Base-by-base conservation (phyloP, 2,797 vertebrate genomes). In the Nothura maculosa region DNA sequence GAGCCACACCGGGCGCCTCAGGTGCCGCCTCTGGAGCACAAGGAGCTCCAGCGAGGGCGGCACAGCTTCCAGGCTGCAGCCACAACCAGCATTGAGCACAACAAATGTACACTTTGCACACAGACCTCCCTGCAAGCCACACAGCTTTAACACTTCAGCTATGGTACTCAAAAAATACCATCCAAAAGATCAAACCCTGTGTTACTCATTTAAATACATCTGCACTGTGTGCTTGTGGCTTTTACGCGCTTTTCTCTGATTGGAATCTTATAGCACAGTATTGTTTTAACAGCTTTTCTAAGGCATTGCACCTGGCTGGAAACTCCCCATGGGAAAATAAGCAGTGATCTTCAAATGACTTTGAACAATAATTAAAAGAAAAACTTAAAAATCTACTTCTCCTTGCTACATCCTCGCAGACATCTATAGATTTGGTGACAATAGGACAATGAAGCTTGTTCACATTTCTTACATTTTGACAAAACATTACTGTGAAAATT, bases 1-100 rank as follows among this genome's bases (percentile, higher is more conserved):
- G 86, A 99, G 93, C 99, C 99, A 99, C 68, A 99, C 90, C 0
- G 99, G 99, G 36, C 87, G 87, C 10, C 47, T 79, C 24, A 97
- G 74, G 30, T 83, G 87, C 20, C 61, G 82, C 91, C 98, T 95
- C 73, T 98, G 69, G 0, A 86, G 60, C 54, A 98, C 92, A 91
- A 99, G 96, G 80, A 99, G 94, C 47, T 67, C 73, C 97, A 99
- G 86, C 52, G 99, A 98, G 2, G 98, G 98, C 58, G 90, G 84
- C 38, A 99, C 97, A 0, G 98, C 98, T 81, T 97, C 98, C 81
- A 98, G 95, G 64, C 99, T 99, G 76, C 19, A 62, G 89, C 94
- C 74, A 21, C 38, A 19, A 94, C 14, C 1, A 20, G 22, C 22
- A 75, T 0, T 3, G 19, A 57, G 13, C 28, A 30, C 0, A 2